These are phyloP conservation scores for Pseudorasbora parva DNA, from an alignment of 2,113 vertebrate genomes.

Conservation along the genomic window DNA sequence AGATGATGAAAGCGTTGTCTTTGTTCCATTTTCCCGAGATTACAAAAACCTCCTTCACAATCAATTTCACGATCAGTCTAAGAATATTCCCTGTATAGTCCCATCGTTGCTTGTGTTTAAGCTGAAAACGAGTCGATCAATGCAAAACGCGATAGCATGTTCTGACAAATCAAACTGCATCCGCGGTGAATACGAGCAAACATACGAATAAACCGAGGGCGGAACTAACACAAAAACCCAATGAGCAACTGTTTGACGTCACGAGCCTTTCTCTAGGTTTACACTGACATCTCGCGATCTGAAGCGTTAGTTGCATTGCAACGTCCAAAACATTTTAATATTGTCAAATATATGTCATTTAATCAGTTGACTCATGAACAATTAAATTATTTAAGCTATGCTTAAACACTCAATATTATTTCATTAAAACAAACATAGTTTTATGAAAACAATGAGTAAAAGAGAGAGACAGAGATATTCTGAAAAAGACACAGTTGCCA, in stretches of 20 bases:
- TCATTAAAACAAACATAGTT: neutral
- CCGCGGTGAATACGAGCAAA: neutral
- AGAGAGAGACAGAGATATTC: neutral
- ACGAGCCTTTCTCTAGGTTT: conserved; percentile 30
- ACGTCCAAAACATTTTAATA: neutral
- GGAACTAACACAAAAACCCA: neutral
- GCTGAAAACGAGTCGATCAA: neutral
- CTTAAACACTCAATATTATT: neutral
- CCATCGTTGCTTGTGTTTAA: neutral
- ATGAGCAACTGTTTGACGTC: neutral
- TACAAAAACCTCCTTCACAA: neutral
- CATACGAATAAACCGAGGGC: neutral
- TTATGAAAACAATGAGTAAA: neutral
- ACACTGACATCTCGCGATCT: conserved; percentile 56
- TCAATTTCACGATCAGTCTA: neutral
- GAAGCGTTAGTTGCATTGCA: conserved; percentile 16
- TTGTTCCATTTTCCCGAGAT: conserved; percentile 60
- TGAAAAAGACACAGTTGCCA: neutral
- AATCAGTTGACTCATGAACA: neutral
- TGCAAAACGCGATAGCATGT: neutral
- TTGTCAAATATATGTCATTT: neutral
- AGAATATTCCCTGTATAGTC: neutral
- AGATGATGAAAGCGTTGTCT: conserved; percentile 8
- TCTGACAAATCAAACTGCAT: neutral
- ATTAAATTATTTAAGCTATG: neutral